These are phyloP conservation scores for Rotaria sp. DNA, from an alignment of 2,888 invertebrate species.

Conservation along the genomic window DNA sequence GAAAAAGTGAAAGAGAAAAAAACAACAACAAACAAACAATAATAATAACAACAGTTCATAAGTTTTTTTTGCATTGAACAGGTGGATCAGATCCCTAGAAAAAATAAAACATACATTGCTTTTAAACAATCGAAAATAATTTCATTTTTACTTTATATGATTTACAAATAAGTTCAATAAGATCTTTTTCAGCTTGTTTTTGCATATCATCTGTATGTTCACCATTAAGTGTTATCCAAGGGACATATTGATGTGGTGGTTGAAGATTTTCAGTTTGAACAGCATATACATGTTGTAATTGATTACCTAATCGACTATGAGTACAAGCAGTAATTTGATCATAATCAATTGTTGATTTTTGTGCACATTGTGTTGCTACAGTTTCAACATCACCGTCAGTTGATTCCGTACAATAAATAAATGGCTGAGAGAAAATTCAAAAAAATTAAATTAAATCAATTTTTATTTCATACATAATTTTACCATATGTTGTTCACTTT, in stretches of 20 bases:
- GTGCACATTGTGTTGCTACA: slow-evolving; percentile 43
- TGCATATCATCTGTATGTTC: slow-evolving; percentile 48
- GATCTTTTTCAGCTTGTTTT: slow-evolving; percentile 45
- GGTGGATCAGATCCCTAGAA: no score
- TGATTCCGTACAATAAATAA: slow-evolving; percentile 50
- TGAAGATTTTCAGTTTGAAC: slow-evolving; percentile 46
- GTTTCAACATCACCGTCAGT: slow-evolving; percentile 35
- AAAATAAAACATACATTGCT: no score
- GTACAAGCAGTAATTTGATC: slow-evolving; percentile 46
- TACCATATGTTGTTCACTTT: slow-evolving; percentile 39
- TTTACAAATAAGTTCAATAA: slow-evolving; percentile 46
- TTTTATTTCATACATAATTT: neutral
- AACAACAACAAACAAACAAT: no score
- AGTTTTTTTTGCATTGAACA: no score
- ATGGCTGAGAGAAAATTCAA: slow-evolving; percentile 40
- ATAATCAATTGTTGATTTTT: slow-evolving; percentile 41
- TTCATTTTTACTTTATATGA: slow-evolving; percentile 42
- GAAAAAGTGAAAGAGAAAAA: no score
- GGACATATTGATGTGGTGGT: slow-evolving; percentile 51
- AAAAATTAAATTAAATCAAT: no score
- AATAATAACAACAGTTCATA: no score
- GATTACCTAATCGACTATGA: slow-evolving; percentile 46
- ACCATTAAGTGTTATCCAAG: slow-evolving; percentile 53
- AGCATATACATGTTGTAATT: slow-evolving; percentile 51
- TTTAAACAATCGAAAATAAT: no score